Conservation (phyloP, 2,888 invertebrate genomes). For the Gasteruption jaculator region DNA sequence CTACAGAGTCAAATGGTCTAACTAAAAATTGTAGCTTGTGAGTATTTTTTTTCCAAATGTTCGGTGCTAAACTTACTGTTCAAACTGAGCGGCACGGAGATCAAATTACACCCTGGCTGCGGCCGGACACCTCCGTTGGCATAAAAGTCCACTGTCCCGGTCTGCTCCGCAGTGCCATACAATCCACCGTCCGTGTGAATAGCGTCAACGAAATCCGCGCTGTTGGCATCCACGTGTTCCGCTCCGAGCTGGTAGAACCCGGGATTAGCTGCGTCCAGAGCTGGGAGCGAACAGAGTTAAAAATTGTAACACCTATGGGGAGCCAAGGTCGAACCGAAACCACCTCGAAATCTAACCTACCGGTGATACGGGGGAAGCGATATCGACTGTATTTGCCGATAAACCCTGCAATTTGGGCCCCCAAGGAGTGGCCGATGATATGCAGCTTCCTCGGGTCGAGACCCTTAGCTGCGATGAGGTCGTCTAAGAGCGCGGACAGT, state of each 20-base stretch:
- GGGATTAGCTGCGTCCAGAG: constrained; percentile 37
- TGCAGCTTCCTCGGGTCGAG: constrained; percentile 28
- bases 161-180: constrained; percentile 27
- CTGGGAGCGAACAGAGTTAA: constrained; percentile 24
- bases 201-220: constrained; percentile 32
- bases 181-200: constrained; percentile 38
- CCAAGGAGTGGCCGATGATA: constrained; percentile 36
- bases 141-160: constrained; percentile 37
- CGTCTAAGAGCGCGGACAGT: constrained; percentile 22
- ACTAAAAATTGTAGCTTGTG: no score
- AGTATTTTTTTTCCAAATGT: no score
- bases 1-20: no score
- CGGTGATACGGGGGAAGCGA: constrained; percentile 32
- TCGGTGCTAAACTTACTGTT: no score
- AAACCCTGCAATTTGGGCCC: constrained; percentile 34
- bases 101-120: constrained; percentile 34
- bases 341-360: constrained; percentile 21
- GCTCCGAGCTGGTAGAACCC: constrained; percentile 30
- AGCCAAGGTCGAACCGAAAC: not conserved
- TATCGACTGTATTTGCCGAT: constrained; percentile 23
- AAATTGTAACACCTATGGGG: not conserved
- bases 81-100: constrained; percentile 22
- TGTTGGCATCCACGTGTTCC: constrained; percentile 28
- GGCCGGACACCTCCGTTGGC: constrained; percentile 34
- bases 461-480: constrained; percentile 20